Evolutionary conservation across 2,888 invertebrate species (phyloP), one percentile per base, ranked within the genome.

Genomic region (Leucoptera coffeella): DNA sequence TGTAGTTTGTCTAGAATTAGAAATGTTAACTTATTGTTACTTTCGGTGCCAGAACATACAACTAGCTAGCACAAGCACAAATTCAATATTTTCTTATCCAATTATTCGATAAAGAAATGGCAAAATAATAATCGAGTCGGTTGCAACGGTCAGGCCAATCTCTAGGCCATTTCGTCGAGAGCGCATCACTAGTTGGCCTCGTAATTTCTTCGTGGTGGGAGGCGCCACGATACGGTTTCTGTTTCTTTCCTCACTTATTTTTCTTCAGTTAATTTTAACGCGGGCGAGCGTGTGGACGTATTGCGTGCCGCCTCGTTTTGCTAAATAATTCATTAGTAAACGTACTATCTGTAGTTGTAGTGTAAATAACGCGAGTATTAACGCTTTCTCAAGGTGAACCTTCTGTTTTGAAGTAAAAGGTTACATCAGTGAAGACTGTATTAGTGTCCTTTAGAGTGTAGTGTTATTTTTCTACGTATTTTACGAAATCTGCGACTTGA

Each of bases 201-300:
- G 62, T 62, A 62, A 54, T 11, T 50, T 51, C 38, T 53, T 54
- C 42, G 51, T 46, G 50, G 57, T 47, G 57, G 64, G 55, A 60
- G 59, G 47, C 48, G 47, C 54, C 50, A 50, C 50, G 61, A 57
- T 55, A 55, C 60, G 56, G 64, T 65, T 67, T 67, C 65, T 67
- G 65, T 67, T 69, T 67, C 61, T 64, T 67, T 65, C 62, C 59
- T 55, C 52, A 46, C 52, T 46, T 36, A 29, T 32, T 50, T 54
- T 26, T n/a, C n/a, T n/a, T 65, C 55, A 67, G 64, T 67, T 59
- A 52, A 17, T 49, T 56, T 52, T 56, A 50, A 39, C 52, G 64
- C 65, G 61, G 39, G 47, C n/a, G 57, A 53, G 50, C 46, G 54
- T 39, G 50, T 36, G 8, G 30, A 36, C 33, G 33, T 49, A 45